These are phyloP conservation scores for Chromoteleia sp. DNA, from an alignment of 2,888 invertebrate species.

Conservation along the genomic window DNA sequence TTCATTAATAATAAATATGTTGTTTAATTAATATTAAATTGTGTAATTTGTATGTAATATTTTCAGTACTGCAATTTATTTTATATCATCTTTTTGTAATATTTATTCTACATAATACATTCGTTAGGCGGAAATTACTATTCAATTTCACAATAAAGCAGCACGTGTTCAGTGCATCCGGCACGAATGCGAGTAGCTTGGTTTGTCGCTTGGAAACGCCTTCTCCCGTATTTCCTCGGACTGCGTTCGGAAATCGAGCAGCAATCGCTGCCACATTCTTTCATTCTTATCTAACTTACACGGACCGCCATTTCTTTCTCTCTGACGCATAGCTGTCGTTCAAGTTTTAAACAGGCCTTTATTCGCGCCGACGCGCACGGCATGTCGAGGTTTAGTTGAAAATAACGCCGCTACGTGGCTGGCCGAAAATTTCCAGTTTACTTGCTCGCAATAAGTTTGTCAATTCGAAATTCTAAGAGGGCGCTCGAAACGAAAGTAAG, in stretches of 20 bases:
- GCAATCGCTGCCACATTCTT: background rate
- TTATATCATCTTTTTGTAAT: background rate
- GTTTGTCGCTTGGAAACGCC: background rate
- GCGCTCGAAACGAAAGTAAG: background rate
- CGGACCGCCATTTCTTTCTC: background rate
- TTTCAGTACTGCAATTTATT: too few species aligned
- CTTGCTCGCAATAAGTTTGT: too few species aligned
- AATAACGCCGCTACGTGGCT: background rate
- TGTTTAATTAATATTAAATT: too few species aligned
- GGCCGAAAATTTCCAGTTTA: background rate
- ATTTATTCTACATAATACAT: background rate
- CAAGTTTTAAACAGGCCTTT: background rate
- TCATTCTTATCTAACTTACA: background rate
- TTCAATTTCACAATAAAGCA: conserved; percentile 2
- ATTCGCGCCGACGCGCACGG: too few species aligned
- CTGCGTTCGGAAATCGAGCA: background rate
- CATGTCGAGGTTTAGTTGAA: background rate
- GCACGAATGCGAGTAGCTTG: background rate
- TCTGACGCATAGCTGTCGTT: background rate
- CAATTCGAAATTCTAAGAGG: too few species aligned
- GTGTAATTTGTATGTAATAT: too few species aligned
- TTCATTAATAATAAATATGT: too few species aligned
- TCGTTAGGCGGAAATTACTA: background rate
- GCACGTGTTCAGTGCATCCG: background rate
- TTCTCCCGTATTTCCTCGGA: background rate